Base-by-base conservation (phyloP, 2,888 invertebrate genomes). In the Gari tellinella region DNA sequence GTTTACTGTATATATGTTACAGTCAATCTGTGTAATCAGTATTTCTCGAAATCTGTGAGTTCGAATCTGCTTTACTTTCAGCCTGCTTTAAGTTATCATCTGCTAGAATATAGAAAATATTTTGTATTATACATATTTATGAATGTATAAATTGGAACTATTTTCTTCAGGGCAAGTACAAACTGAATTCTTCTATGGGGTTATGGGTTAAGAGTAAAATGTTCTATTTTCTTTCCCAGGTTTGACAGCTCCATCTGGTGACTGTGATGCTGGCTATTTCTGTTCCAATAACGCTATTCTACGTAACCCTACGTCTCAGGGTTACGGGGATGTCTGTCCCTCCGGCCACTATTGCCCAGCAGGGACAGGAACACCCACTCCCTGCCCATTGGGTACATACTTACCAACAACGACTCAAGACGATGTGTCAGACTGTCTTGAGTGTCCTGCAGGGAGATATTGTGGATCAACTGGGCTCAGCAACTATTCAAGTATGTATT, bases 301-400 rank as follows among this genome's bases (percentile, higher is more conserved):
- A 14, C 80, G 67, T 38, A 85, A 82, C 58, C 90, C 86, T 8
- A 70, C 74, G 10, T 57, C 69, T 15, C 74, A 86, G 66, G 31
- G 75, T 2, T 90, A 87, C 63, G 91, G 91, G 1, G 90, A 89
- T 61, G 73, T 80, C 19, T 91, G 91, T 70, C 82, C 87, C 2
- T 68, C 84, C 12, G 91, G 91, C 25, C 82, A 85, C 77, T 91
- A 88, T 74, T 91, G 91, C 76, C 87, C 88, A 2, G 46, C 43
- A 31, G 88, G 89, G 8, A 90, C 90, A 0, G 85, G 83, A 2
- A 81, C 80, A n/a, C 87, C 90, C 2, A 62, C 76, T 1, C 82
- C 86, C 23, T 91, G 91, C 73, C 90, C 90, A 0, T 65, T 81
- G 0, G 91, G 91, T 12, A 90, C 90, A 0, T 91, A 84, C 80